These are phyloP conservation scores for Echiichthys vipera DNA, from an alignment of 2,797 vertebrate genomes.

Conservation along the genomic window DNA sequence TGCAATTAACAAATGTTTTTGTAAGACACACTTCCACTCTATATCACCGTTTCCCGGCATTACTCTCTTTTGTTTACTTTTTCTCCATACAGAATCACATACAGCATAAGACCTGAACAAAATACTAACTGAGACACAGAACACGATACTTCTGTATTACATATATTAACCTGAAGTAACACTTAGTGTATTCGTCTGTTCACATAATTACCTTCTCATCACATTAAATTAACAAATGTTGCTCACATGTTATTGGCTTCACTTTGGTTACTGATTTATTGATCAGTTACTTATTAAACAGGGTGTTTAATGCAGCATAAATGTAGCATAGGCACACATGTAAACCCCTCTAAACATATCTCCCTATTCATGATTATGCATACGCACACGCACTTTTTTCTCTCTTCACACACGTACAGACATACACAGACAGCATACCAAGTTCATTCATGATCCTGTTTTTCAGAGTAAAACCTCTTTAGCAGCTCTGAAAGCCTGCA, in stretches of 20 bases:
- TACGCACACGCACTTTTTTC: background rate
- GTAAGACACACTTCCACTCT: background rate
- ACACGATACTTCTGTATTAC: background rate
- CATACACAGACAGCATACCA: slow-evolving; percentile 21
- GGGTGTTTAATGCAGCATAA: background rate
- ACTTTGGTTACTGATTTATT: slow-evolving; percentile 32
- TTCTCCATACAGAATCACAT: background rate
- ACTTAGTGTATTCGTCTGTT: background rate
- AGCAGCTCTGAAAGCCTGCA: slow-evolving; percentile 44
- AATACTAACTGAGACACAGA: background rate
- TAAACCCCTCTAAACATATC: background rate
- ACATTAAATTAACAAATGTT: background rate
- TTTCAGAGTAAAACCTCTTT: slow-evolving; percentile 38
- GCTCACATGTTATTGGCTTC: background rate
- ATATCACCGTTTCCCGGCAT: background rate
- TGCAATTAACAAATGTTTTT: slow-evolving; percentile 7
- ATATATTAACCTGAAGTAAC: background rate
- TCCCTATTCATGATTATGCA: background rate
- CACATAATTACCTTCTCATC: background rate
- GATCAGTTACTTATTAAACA: slow-evolving; percentile 30
- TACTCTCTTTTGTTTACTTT: background rate
- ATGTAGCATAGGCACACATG: background rate
- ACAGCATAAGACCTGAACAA: background rate
- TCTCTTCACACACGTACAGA: background rate
- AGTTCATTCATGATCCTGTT: slow-evolving; percentile 59